A percentile compares a stretch with the other conserved stretches of the same genome.
Evolutionary conservation across 2,797 vertebrate genomes (phyloP).

Genomic region (Pipistrellus pipistrellus): DNA sequence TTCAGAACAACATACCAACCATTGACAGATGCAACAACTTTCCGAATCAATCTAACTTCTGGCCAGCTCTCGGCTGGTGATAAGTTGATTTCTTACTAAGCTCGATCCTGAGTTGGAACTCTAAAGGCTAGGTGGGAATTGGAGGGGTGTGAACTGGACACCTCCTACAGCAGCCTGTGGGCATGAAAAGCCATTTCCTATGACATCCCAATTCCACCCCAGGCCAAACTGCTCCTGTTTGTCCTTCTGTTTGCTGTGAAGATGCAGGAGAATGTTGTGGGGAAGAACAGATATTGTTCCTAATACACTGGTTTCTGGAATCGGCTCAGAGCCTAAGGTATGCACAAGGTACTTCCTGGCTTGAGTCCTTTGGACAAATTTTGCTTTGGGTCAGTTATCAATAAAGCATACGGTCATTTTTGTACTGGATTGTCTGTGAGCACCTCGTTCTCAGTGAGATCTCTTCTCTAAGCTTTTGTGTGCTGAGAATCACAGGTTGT

Average conservation of each 20-base stretch:
- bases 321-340: background rate
- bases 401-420: background rate
- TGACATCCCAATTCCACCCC: fast-evolving
- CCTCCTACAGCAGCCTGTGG: too few species aligned
- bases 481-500: background rate
- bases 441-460: background rate
- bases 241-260: background rate
- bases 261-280: background rate
- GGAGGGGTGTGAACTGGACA: background rate
- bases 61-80: background rate
- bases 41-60: background rate
- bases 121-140: background rate
- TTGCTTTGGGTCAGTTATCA: background rate
- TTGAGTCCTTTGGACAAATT: background rate
- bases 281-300: background rate
- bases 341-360: background rate
- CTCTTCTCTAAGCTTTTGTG: background rate
- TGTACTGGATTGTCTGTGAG: background rate
- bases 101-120: background rate
- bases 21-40: background rate
- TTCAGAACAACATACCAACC: background rate
- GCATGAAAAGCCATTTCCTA: background rate
- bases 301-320: background rate
- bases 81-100: background rate
- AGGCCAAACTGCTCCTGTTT: background rate